A percentile compares a stretch with the other conserved stretches of the same genome.
These are phyloP conservation scores for Atrichornis clamosus DNA, from an alignment of 2,113 vertebrate genomes.

Conservation along the genomic window DNA sequence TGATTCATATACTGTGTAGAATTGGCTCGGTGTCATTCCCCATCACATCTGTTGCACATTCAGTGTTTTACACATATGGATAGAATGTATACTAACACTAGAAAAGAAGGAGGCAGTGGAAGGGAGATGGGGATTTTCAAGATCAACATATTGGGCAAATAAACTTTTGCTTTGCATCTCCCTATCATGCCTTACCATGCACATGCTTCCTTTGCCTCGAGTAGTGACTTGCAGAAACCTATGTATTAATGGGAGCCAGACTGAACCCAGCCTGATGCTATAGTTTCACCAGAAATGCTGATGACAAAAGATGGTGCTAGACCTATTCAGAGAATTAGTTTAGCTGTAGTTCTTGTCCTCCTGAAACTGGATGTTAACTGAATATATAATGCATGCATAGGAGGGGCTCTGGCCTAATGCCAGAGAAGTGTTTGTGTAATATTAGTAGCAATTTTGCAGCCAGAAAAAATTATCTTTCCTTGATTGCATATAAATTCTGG, in stretches of 20 bases:
- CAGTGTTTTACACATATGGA: not conserved
- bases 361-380: not conserved
- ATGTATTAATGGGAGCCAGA: not conserved
- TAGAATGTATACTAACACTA: not conserved
- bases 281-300: not conserved
- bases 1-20: not conserved
- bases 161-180: not conserved
- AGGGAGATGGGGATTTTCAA: not conserved
- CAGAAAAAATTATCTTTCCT: not conserved
- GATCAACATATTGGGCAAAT: not conserved
- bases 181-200: not conserved
- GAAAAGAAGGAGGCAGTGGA: not conserved
- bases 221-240: not conserved
- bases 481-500: not conserved
- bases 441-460: not conserved
- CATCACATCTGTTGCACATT: not conserved
- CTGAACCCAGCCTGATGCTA: not conserved
- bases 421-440: not conserved
- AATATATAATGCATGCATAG: not conserved
- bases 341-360: not conserved
- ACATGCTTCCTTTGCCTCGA: not conserved
- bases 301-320: not conserved
- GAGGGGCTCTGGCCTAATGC: not conserved
- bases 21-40: not conserved
- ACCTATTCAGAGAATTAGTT: not conserved